Conservation (phyloP, 2,888 invertebrate genomes). For the Spisula subtruncata region DNA sequence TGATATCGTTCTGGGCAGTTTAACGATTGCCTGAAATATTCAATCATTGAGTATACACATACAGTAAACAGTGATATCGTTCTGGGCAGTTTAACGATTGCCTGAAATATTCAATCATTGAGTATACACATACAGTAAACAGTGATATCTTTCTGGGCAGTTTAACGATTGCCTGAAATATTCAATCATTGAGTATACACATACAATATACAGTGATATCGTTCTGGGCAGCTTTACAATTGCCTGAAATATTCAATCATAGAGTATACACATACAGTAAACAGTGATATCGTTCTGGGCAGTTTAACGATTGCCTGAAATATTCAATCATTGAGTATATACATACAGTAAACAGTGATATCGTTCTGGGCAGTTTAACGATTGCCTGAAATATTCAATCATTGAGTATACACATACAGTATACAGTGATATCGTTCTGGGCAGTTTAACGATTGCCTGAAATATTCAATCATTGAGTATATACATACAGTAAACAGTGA, state of each 20-base stretch:
- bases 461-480: conserved; percentile 38
- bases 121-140: conserved; percentile 64
- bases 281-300: conserved; percentile 82
- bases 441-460: conserved; percentile 81
- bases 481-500: conserved; percentile 76
- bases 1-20: conserved; percentile 82
- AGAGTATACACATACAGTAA: conserved; percentile 52
- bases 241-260: conserved; percentile 70
- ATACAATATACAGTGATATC: conserved; percentile 82
- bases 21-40: conserved; percentile 79
- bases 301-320: conserved; percentile 81
- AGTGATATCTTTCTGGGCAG: conserved; percentile 82
- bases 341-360: conserved; percentile 80
- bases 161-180: conserved; percentile 80
- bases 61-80: conserved; percentile 82
- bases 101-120: conserved; percentile 70
- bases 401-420: conserved; percentile 27
- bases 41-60: not conserved
- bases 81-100: conserved; percentile 79
- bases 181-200: not conserved
- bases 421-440: conserved; percentile 82
- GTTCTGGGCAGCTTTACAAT: conserved; percentile 81
- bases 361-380: conserved; percentile 80
- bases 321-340: not conserved
- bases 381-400: conserved; percentile 75